Conservation (phyloP, 2,797 vertebrate species). For the Vireo griseus region DNA sequence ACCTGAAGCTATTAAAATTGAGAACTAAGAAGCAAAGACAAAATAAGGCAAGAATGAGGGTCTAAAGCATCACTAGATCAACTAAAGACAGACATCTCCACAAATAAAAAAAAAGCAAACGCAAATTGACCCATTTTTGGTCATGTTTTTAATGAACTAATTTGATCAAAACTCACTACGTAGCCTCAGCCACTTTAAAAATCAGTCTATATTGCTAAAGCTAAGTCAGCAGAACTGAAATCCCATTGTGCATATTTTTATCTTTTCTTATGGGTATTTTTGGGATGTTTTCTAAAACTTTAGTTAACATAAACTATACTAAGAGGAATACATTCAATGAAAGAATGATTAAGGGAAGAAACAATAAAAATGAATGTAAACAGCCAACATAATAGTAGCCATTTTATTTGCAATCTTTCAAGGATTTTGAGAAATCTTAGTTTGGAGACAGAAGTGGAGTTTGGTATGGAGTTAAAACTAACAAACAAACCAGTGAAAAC, state of each 20-base stretch:
- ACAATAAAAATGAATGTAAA: background rate
- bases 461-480: background rate
- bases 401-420: background rate
- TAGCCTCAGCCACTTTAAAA: background rate
- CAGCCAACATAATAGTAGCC: background rate
- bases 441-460: background rate
- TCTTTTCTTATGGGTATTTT: background rate
- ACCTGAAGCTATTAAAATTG: constrained; percentile 35
- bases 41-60: background rate
- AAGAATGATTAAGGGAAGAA: background rate
- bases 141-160: background rate
- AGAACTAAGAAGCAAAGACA: background rate
- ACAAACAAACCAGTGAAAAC: background rate
- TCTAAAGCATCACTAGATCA: background rate
- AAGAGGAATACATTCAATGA: background rate
- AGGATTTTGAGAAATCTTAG: background rate
- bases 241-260: background rate
- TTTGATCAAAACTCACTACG: background rate
- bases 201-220: background rate
- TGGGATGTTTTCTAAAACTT: background rate
- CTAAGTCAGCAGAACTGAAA: background rate
- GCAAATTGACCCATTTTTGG: background rate
- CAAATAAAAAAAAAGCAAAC: background rate
- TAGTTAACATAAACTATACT: background rate
- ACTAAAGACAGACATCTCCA: background rate